phyloP scores from a whole-genome alignment of 2,113 vertebrate species.

The Oncorhynchus gorbuscha region DNA sequence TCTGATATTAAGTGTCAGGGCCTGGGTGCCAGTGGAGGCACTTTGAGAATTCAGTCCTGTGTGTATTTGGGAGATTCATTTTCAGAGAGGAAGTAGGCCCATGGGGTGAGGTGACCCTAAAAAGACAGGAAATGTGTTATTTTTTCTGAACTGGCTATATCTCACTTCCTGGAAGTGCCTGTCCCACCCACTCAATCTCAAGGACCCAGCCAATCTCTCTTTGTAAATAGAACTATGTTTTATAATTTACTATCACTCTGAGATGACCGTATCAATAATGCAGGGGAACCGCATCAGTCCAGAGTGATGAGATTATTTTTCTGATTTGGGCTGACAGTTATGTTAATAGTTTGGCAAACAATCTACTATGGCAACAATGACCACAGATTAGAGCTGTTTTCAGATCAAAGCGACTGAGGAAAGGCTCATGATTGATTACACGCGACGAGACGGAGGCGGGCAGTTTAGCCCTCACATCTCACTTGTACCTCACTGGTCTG shows the following conservation, averaged over 20 bases:
- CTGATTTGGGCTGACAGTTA: slow-evolving; percentile 97
- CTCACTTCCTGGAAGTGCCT: slow-evolving; percentile 93
- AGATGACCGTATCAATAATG: slow-evolving; percentile 98
- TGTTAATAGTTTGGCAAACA: slow-evolving; percentile 99
- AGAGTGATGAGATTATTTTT: slow-evolving; percentile 96
- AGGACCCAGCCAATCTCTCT: slow-evolving; percentile 97
- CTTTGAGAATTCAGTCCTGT: slow-evolving; percentile 68
- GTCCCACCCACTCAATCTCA: slow-evolving; percentile 90
- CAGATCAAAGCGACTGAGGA: slow-evolving; percentile 86
- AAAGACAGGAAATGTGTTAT: slow-evolving; percentile 78
- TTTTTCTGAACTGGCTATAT: slow-evolving; percentile 86
- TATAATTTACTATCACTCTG: slow-evolving; percentile 95
- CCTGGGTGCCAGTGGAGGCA: slow-evolving; percentile 55
- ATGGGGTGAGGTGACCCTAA: slow-evolving; percentile 83
- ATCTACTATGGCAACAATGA: slow-evolving; percentile 93
- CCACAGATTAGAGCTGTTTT: slow-evolving; percentile 96
- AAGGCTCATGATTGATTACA: slow-evolving; percentile 88
- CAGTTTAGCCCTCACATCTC: slow-evolving; percentile 63
- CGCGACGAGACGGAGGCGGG: slow-evolving; percentile 78
- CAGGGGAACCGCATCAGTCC: slow-evolving; percentile 95
- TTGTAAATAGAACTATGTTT: slow-evolving; percentile 99
- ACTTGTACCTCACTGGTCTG: slow-evolving; percentile 74
- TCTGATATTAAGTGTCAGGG: slow-evolving; percentile 59
- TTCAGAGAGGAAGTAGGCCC: slow-evolving; percentile 76
- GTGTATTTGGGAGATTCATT: slow-evolving; percentile 77